These are phyloP conservation scores for Lepetodrilus schrolli DNA, from an alignment of 2,888 invertebrate genomes.

Conservation along the genomic window DNA sequence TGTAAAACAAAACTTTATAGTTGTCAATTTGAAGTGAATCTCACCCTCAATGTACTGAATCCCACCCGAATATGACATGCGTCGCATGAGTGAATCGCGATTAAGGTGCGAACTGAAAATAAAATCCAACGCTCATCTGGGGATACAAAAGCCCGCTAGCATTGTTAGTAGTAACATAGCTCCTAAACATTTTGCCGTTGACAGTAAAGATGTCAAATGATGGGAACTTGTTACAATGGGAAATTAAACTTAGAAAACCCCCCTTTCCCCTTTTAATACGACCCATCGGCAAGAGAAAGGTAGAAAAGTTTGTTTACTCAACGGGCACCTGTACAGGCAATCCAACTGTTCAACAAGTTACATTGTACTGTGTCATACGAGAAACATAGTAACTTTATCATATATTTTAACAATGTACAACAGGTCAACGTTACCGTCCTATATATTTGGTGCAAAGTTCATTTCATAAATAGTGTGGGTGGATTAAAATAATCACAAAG, in stretches of 20 bases:
- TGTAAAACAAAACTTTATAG: neutral
- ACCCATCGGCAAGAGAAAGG: neutral
- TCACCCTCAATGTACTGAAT: neutral
- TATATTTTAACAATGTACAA: too few relatives aligned
- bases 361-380: too few relatives aligned
- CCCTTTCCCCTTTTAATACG: neutral
- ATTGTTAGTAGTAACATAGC: too few relatives aligned
- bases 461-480: too few relatives aligned
- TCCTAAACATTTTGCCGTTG: conserved; percentile 3
- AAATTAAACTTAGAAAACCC: neutral
- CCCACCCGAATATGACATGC: neutral
- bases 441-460: too few relatives aligned
- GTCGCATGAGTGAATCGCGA: neutral
- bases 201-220: conserved; percentile 9
- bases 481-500: too few relatives aligned
- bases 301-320: conserved; percentile 4
- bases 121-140: too few relatives aligned
- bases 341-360: neutral
- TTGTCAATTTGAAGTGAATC: neutral
- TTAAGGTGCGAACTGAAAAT: too few relatives aligned
- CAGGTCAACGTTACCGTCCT: too few relatives aligned
- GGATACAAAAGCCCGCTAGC: conserved; percentile 7
- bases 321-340: conserved; percentile 14
- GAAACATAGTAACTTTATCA: too few relatives aligned
- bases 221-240: neutral